Evolutionary conservation across 2,797 vertebrate species (phyloP).

Genomic region (Eupleurogrammus muticus): DNA sequence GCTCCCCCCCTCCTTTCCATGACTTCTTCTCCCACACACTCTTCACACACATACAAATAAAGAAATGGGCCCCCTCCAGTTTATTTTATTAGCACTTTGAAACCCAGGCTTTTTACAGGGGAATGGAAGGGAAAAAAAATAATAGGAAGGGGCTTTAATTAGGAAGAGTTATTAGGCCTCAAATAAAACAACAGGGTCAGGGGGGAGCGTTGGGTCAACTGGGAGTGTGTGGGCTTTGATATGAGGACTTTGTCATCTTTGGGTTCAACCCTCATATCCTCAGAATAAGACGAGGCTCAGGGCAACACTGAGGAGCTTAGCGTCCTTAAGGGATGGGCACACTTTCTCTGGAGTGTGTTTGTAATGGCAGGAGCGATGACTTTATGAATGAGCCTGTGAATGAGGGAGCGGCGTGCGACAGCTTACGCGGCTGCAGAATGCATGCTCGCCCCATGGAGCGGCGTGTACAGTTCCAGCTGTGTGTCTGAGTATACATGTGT

Average conservation of each 20-base stretch:
- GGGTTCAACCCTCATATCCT: slow-evolving; percentile 46
- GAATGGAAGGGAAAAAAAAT: slow-evolving; percentile 63
- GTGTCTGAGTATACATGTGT: slow-evolving; percentile 48
- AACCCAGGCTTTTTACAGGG: slow-evolving; percentile 74
- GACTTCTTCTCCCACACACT: slow-evolving; percentile 64
- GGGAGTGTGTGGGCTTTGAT: slow-evolving; percentile 72
- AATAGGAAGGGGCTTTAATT: slow-evolving; percentile 78
- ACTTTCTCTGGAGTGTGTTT: slow-evolving; percentile 35
- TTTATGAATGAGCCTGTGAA: slow-evolving; percentile 1
- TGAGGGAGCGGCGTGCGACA: slow-evolving; percentile 3
- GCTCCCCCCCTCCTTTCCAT: slow-evolving; percentile 22
- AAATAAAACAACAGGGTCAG: slow-evolving; percentile 78
- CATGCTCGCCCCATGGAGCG: slow-evolving; percentile 4
- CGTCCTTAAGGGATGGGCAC: slow-evolving; percentile 2
- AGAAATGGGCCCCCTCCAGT: slow-evolving; percentile 75
- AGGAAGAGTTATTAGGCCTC: slow-evolving; percentile 75
- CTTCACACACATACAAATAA: slow-evolving; percentile 78
- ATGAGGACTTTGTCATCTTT: slow-evolving; percentile 65
- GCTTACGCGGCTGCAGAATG: neutral
- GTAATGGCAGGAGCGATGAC: neutral
- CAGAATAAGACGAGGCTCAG: slow-evolving; percentile 14
- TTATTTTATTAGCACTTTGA: slow-evolving; percentile 86
- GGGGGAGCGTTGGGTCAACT: slow-evolving; percentile 68
- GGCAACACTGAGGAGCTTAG: slow-evolving; percentile 21
- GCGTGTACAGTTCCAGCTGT: slow-evolving; percentile 46